A percentile compares a stretch with the other conserved stretches of the same genome.
phyloP scores from a whole-genome alignment of 2,797 vertebrate species.

The Phalanger gymnotis region DNA sequence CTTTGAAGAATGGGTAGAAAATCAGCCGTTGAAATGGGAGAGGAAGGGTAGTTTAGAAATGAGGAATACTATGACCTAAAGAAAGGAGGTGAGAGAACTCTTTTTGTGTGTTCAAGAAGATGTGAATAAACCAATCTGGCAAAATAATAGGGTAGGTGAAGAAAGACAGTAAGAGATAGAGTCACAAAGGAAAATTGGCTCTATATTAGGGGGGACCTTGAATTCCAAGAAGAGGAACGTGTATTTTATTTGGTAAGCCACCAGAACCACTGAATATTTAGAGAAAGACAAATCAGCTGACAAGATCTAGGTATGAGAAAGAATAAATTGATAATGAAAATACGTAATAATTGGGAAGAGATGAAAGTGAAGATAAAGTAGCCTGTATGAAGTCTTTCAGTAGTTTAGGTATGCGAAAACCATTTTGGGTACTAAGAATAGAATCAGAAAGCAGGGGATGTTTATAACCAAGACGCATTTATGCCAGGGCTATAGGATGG shows the following conservation, averaged over 20 bases:
- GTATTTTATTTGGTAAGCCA: neutral
- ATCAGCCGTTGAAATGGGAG: neutral
- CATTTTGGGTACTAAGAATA: neutral
- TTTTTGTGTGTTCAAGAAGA: neutral
- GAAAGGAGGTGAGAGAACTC: neutral
- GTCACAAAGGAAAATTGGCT: neutral
- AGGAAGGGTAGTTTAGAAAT: neutral
- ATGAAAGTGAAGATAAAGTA: neutral
- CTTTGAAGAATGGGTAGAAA: neutral
- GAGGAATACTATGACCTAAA: neutral
- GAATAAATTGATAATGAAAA: neutral
- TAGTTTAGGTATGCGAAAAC: neutral
- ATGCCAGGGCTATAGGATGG: neutral
- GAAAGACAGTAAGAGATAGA: neutral
- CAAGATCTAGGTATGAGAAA: neutral
- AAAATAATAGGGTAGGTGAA: neutral
- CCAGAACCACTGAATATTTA: neutral
- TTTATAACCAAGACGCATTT: neutral
- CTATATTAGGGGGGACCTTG: neutral
- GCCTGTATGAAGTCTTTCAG: neutral
- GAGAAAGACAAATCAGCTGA: neutral
- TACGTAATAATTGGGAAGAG: neutral
- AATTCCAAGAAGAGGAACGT: neutral
- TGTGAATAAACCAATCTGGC: neutral
- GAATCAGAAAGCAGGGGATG: neutral